These are phyloP conservation scores for Aricia artaxerxes DNA, from an alignment of 2,888 invertebrate species.

Conservation along the genomic window DNA sequence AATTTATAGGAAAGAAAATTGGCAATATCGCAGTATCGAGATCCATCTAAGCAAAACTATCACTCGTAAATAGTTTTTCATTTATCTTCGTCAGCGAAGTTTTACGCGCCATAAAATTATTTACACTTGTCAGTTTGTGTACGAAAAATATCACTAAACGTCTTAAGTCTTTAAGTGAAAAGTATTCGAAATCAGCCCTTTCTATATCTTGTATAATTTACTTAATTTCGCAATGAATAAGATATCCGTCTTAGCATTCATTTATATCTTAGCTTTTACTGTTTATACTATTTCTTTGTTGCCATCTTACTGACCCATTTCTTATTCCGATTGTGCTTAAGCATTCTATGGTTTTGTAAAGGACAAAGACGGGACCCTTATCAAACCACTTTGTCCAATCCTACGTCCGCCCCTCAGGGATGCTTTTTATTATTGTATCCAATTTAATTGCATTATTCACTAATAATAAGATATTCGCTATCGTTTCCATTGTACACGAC, in stretches of 20 bases:
- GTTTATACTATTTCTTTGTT: constrained; percentile 12
- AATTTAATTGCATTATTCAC: constrained; percentile 3
- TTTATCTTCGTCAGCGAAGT: not conserved
- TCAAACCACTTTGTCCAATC: constrained; percentile 22
- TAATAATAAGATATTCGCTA: constrained; percentile 1
- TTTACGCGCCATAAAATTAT: not conserved
- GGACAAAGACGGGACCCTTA: constrained; percentile 20
- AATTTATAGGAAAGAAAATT: constrained; percentile 11
- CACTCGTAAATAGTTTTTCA: not conserved
- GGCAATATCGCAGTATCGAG: constrained; percentile 8
- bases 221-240: not conserved
- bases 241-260: not conserved
- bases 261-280: not conserved
- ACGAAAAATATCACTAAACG: not conserved
- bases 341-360: constrained; percentile 17
- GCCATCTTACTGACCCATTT: constrained; percentile 4
- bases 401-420: not conserved
- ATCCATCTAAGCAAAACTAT: not conserved
- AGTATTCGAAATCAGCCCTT: not conserved
- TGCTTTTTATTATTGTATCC: constrained; percentile 12
- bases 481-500: not conserved
- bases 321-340: constrained; percentile 19
- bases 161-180: too few relatives aligned
- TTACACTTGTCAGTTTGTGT: not conserved
- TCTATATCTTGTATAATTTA: not conserved